Evolutionary conservation across 2,113 vertebrate species (phyloP), one percentile per base, ranked within the genome.

Genomic region (Tragelaphus imberbis): DNA sequence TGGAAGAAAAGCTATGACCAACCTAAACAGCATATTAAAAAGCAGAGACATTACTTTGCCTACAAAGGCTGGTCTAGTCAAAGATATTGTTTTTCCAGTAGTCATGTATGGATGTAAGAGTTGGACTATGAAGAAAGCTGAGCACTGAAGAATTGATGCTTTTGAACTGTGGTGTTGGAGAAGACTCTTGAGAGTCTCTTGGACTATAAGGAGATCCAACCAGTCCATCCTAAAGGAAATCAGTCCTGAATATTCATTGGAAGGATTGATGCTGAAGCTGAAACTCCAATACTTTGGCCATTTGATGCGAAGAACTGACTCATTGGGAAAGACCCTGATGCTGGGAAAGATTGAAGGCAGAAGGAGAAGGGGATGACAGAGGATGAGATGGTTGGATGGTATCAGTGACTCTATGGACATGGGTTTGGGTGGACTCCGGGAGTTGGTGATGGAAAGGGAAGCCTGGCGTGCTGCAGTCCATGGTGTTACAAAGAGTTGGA

Each of bases 351-450:
- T 19, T 68, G 63, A 19, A 2, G 63, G 63, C 16, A 16, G 30
- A 1, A 65, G 14, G 61, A 65, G 33, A n/a, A 68, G 30, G 63
- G 63, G 63, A n/a, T 0, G 7, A n/a, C 63, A 68, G 33, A 68
- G 33, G 63, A 19, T 65, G 33, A n/a, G 33, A 68, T 17, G 63
- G 16, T 2, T 68, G 33, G 33, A 68, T n/a, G 33, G 63, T 16
- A n/a, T 68, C 63, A 19, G 7, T 0, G 2, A n/a, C 63, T 68
- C 3, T 0, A 68, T n/a, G 33, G 33, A 19, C 16, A 5, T 68
- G 63, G 5, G 33, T n/a, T 1, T 68, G 63, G 9, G 63, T 3
- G 9, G 17, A 3, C 33, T 68, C 63, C 0, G 0, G 63, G 63
- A 33, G 30, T 33, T 65, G 63, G 30, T 65, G 63, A 65, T 8